Percentiles rank a stretch among this genome's conserved stretches.
Conservation (phyloP, 2,888 invertebrate genomes). For the Cynaeus angustus region DNA sequence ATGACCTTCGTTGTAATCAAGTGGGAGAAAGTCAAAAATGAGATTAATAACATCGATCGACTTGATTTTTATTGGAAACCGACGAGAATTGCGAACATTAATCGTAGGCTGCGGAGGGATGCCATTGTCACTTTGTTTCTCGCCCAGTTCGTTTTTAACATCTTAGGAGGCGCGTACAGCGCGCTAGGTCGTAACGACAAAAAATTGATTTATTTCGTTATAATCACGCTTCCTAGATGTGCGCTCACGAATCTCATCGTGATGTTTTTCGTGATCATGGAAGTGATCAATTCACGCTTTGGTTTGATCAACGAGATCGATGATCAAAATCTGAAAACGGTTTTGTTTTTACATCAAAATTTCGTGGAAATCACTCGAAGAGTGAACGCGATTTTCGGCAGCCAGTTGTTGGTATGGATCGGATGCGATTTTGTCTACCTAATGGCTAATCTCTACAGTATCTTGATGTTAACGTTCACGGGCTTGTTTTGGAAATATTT, state of each 20-base stretch:
- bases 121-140: not conserved
- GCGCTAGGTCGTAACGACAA: not conserved
- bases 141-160: not conserved
- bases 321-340: not conserved
- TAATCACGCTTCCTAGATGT: conserved; percentile 1
- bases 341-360: not conserved
- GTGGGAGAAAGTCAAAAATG: not conserved
- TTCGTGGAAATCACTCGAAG: not conserved
- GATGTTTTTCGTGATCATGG: not conserved
- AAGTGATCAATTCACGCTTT: not conserved
- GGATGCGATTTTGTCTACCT: not conserved
- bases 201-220: conserved; percentile 3
- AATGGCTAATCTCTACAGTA: not conserved
- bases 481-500: not conserved
- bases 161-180: conserved; percentile 1
- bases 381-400: not conserved
- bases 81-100: no score
- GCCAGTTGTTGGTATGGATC: conserved; percentile 6
- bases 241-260: conserved; percentile 1
- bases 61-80: not conserved
- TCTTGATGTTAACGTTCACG: not conserved
- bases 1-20: conserved; percentile 7
- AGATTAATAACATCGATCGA: not conserved
- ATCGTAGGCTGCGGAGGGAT: no score
- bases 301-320: not conserved